A percentile compares a stretch with the other conserved stretches of the same genome.
phyloP scores from a whole-genome alignment of 2,113 vertebrate species.

The Hyaena hyaena region DNA sequence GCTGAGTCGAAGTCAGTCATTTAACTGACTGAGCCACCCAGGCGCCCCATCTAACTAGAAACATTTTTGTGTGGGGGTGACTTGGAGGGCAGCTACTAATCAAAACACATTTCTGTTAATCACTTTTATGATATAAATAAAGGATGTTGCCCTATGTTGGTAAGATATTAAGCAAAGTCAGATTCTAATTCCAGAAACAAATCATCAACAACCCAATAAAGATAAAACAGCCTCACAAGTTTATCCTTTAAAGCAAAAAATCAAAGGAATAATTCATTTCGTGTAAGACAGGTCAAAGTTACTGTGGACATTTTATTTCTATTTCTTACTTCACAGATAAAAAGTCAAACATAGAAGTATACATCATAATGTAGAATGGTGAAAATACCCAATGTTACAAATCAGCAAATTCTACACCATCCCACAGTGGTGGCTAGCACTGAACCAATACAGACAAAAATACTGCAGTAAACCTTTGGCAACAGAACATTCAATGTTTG shows the following conservation, averaged over 20 bases:
- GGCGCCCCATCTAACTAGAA: not conserved
- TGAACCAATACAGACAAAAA: not conserved
- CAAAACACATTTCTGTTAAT: slow-evolving; percentile 30
- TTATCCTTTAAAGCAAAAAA: slow-evolving; percentile 63
- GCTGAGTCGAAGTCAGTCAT: too few species aligned
- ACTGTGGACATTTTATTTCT: slow-evolving; percentile 30
- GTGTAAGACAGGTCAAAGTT: slow-evolving; percentile 11
- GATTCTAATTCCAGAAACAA: slow-evolving; percentile 56
- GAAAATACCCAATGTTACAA: slow-evolving; percentile 42
- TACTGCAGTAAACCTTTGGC: not conserved
- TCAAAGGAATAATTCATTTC: slow-evolving; percentile 32
- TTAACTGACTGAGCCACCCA: too few species aligned
- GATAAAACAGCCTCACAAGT: slow-evolving; percentile 35
- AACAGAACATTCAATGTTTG: not conserved
- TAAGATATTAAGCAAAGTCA: slow-evolving; percentile 22
- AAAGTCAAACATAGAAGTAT: slow-evolving; percentile 1
- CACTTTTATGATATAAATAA: slow-evolving; percentile 41
- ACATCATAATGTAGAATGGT: not conserved
- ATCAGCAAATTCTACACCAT: not conserved
- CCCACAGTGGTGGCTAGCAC: not conserved
- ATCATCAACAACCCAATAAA: slow-evolving; percentile 59
- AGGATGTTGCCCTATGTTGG: not conserved
- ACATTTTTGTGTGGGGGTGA: not conserved
- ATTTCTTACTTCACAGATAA: slow-evolving; percentile 49
- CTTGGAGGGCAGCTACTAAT: slow-evolving; percentile 57